A percentile compares a stretch with the other conserved stretches of the same genome.
Evolutionary conservation across 2,113 vertebrate genomes (phyloP).

Genomic region (Prinia subflava): DNA sequence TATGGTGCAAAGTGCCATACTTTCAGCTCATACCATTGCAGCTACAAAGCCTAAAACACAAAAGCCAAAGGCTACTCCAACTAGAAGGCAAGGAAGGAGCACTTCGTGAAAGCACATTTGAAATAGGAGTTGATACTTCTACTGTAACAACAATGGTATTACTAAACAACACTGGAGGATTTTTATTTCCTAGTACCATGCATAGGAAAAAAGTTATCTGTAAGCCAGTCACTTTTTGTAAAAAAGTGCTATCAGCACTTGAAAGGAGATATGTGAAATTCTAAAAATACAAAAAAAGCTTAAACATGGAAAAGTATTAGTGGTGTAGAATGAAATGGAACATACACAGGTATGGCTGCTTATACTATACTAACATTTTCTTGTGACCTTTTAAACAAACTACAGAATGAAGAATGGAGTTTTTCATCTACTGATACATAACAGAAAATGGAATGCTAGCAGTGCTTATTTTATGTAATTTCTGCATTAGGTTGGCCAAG

Average conservation of each 20-base stretch:
- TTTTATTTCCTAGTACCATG: not conserved
- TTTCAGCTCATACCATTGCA: not conserved
- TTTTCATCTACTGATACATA: not conserved
- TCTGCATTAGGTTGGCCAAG: not conserved
- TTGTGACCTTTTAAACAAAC: not conserved
- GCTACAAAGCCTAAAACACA: not conserved
- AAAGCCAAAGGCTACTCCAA: not conserved
- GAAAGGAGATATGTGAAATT: not conserved
- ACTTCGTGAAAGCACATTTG: not conserved
- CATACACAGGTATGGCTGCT: not conserved
- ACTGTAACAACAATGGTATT: not conserved
- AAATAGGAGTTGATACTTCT: not conserved
- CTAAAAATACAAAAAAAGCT: not conserved
- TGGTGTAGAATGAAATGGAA: not conserved
- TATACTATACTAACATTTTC: not conserved
- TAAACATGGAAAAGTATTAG: not conserved
- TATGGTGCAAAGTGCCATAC: not conserved
- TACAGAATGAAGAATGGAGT: not conserved
- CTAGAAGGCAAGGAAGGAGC: not conserved
- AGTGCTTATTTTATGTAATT: not conserved
- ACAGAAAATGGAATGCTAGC: not conserved
- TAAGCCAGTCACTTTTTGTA: not conserved
- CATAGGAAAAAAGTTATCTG: not conserved
- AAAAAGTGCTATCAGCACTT: accelerated
- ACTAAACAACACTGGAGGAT: not conserved